A percentile compares a stretch with the other conserved stretches of the same genome.
phyloP scores from a whole-genome alignment of 1,140 invertebrate genomes.

The Hermetia illucens region DNA sequence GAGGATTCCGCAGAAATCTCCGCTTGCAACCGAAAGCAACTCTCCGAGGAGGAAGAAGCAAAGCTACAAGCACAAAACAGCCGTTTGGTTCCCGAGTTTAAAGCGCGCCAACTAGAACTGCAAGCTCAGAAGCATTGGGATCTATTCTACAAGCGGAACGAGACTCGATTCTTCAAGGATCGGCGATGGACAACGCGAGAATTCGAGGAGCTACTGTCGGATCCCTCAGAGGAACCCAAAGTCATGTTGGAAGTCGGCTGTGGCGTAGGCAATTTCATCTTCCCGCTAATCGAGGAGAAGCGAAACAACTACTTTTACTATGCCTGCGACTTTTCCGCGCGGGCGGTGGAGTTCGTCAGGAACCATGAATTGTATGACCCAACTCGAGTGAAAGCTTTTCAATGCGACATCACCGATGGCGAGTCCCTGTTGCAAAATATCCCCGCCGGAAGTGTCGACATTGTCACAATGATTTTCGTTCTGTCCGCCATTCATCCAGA shows the following conservation, averaged over 20 bases:
- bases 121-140: constrained; percentile 94
- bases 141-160: constrained; percentile 92
- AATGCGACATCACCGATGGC: constrained; percentile 51
- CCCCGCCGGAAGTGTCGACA: constrained; percentile 47
- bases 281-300: constrained; percentile 75
- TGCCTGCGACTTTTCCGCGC: constrained; percentile 88
- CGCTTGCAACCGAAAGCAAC: constrained; percentile 36
- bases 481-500: constrained; percentile 83
- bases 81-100: constrained; percentile 57
- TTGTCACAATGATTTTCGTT: constrained; percentile 90
- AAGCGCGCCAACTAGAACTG: constrained; percentile 66
- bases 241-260: constrained; percentile 82
- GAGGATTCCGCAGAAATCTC: too few species aligned
- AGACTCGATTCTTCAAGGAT: constrained; percentile 88
- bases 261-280: constrained; percentile 94
- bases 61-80: constrained; percentile 51
- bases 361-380: constrained; percentile 35
- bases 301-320: constrained; percentile 56
- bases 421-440: constrained; percentile 44
- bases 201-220: constrained; percentile 71
- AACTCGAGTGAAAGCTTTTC: constrained; percentile 57
- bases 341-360: constrained; percentile 80
- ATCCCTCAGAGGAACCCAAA: constrained; percentile 21
- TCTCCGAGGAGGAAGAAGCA: constrained; percentile 42
- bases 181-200: constrained; percentile 94